Evolutionary conservation across 2,797 vertebrate genomes (phyloP), one percentile per base, ranked within the genome.

Genomic region (Darevskia mixta): DNA sequence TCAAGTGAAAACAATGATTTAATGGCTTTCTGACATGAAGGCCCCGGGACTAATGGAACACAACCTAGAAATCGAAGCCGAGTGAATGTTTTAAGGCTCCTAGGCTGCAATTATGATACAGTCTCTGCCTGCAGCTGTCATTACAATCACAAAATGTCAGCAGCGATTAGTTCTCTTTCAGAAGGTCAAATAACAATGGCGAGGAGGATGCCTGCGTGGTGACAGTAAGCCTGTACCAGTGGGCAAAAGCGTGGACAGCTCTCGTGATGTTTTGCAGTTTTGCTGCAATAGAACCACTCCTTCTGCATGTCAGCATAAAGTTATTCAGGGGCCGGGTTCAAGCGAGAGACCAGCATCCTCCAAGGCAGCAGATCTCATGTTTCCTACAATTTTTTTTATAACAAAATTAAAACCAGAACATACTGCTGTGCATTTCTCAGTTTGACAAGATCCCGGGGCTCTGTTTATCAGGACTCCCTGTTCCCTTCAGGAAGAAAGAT

Each of bases 11-110:
- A 87, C 77, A 80, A n/a, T 23, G 90, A 92, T 95, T 97, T 93
- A 91, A 94, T 58, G 58, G 86, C 88, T 79, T 3, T 27, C 20
- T 80, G 90, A 94, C 90, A 94, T 85, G 55, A 77, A 85, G 93
- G 89, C 92, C 93, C 93, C 67, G 86, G 93, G 91, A 89, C 86
- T 90, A 92, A 95, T 84, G 93, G 93, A 92, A 91, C 92, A 90
- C 90, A 89, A 89, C 91, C 88, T 66, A 85, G 95, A 87, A 94
- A 92, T 89, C 77, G n/a, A 88, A 93, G 91, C 91, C 86, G 89
- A 88, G 93, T 32, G 83, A 90, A 32, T 8, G 90, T 64, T 27
- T 93, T 79, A 71, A 32, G 83, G 92, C 92, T 88, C 92, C 86
- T 18, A 27, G 91, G 90, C 91, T 87, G 86, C 93, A 93, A 89